phyloP scores from a whole-genome alignment of 2,888 invertebrate genomes.

The Poecilus cupreus region DNA sequence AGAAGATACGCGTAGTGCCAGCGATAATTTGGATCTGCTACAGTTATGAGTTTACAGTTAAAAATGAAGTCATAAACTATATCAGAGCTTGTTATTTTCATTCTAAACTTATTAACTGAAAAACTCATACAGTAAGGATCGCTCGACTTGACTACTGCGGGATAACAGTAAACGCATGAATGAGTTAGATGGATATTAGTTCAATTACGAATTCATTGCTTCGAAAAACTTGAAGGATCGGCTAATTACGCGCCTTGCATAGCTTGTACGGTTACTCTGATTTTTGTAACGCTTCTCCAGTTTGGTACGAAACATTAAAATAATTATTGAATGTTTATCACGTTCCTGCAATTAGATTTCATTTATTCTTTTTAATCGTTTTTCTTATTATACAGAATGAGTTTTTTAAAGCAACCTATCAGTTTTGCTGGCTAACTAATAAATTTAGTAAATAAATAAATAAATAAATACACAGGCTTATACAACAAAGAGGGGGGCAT shows the following conservation, averaged over 20 bases:
- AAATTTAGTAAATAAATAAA: too few relatives aligned
- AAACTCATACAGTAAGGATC: conserved; percentile 30
- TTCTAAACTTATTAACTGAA: neutral
- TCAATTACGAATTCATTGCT: too few relatives aligned
- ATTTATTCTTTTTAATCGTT: too few relatives aligned
- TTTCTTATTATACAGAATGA: too few relatives aligned
- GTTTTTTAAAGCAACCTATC: too few relatives aligned
- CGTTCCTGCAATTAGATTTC: too few relatives aligned
- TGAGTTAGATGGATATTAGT: neutral
- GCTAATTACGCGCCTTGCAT: neutral
- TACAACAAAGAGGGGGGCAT: too few relatives aligned
- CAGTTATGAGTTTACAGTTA: conserved; percentile 27
- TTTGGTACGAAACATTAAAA: neutral
- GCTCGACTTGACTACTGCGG: neutral
- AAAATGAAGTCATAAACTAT: neutral
- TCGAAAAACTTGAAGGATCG: neutral
- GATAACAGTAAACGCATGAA: neutral
- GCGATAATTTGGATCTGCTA: conserved; percentile 24
- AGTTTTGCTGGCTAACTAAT: too few relatives aligned
- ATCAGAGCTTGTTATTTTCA: neutral
- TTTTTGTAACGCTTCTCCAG: neutral
- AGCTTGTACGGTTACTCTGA: neutral
- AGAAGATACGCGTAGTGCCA: conserved; percentile 16
- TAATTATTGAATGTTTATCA: neutral
- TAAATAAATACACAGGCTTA: too few relatives aligned